Evolutionary conservation across 2,888 invertebrate species (phyloP).

Genomic region (Tribolium freemani): DNA sequence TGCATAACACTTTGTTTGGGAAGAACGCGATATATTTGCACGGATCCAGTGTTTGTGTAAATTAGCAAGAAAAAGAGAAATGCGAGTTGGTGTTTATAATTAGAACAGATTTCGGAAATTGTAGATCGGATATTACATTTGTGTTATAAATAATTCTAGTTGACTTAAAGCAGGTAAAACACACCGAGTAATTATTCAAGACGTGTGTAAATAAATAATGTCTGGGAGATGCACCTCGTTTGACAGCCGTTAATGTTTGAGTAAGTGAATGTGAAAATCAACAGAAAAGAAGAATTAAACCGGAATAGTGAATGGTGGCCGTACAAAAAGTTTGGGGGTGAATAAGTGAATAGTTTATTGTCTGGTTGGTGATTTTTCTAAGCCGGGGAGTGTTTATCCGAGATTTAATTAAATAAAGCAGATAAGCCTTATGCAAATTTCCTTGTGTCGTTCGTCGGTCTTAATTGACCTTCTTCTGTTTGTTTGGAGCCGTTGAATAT

Average conservation of each 20-base stretch:
- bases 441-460: conserved; percentile 13
- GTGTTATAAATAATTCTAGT: not conserved
- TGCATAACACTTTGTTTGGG: not conserved
- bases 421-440: conserved; percentile 29
- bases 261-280: not conserved
- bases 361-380: conserved; percentile 2
- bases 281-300: conserved; percentile 1
- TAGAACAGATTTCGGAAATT: not conserved
- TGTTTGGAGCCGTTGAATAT: conserved; percentile 20
- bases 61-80: not conserved
- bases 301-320: not conserved
- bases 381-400: conserved; percentile 6
- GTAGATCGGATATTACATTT: not conserved
- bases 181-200: not conserved
- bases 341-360: not conserved
- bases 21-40: not conserved
- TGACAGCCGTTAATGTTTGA: not conserved
- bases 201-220: not conserved
- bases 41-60: not conserved
- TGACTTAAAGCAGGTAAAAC: not conserved
- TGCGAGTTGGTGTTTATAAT: not conserved
- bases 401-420: conserved; percentile 22
- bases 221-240: not conserved
- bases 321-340: not conserved
- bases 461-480: conserved; percentile 25